phyloP scores from a whole-genome alignment of 2,113 vertebrate genomes.

The Labeo rohita region DNA sequence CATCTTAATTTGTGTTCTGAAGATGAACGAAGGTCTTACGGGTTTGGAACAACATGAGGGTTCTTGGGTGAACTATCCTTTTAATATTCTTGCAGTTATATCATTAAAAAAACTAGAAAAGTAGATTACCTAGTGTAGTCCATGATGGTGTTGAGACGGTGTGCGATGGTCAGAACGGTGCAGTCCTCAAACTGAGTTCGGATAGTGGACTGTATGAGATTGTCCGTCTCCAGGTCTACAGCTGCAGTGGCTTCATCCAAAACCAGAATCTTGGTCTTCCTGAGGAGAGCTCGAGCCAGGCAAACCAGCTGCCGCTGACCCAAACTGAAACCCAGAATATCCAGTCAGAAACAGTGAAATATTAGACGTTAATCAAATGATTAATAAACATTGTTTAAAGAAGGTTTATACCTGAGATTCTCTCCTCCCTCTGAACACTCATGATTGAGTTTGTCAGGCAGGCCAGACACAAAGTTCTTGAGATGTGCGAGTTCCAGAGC shows the following conservation, averaged over 20 bases:
- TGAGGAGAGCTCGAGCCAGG: slow-evolving; percentile 90
- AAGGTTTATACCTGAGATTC: slow-evolving; percentile 86
- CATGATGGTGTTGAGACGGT: slow-evolving; percentile 94
- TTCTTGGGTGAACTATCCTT: too few species aligned
- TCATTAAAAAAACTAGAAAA: neutral
- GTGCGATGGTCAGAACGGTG: slow-evolving; percentile 94
- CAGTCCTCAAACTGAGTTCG: slow-evolving; percentile 89
- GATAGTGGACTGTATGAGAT: slow-evolving; percentile 94
- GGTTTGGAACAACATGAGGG: too few species aligned
- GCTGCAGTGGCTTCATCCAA: slow-evolving; percentile 96
- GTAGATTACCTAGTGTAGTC: slow-evolving; percentile 87
- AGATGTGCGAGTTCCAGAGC: slow-evolving; percentile 90
- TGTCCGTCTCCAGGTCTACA: slow-evolving; percentile 92
- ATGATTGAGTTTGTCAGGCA: slow-evolving; percentile 86
- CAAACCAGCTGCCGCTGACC: slow-evolving; percentile 95
- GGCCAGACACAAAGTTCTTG: slow-evolving; percentile 85
- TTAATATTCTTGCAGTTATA: neutral
- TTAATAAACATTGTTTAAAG: neutral
- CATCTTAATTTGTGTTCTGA: too few species aligned
- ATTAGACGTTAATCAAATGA: neutral
- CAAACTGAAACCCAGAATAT: slow-evolving; percentile 72
- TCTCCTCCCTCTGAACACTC: slow-evolving; percentile 94
- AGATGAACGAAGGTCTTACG: too few species aligned
- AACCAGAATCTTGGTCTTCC: slow-evolving; percentile 93
- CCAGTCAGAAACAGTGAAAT: neutral